Evolutionary conservation across 2,113 vertebrate genomes (phyloP).

Genomic region (Arizona elegans): DNA sequence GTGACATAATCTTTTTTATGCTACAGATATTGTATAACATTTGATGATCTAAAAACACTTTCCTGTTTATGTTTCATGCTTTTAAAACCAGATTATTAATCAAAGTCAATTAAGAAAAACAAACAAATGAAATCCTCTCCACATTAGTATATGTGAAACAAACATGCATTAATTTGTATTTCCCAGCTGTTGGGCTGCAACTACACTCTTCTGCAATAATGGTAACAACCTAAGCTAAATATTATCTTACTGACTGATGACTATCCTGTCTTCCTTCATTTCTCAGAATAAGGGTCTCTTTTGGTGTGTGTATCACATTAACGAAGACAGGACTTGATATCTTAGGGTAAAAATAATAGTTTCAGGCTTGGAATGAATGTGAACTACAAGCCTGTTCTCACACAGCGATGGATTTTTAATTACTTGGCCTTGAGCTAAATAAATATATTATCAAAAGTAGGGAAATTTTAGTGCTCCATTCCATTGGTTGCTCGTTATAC

Average conservation of each 20-base stretch:
- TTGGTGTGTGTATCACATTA: not conserved
- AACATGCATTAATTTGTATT: not conserved
- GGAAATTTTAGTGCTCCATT: not conserved
- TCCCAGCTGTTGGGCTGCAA: not conserved
- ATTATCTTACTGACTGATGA: constrained; percentile 1
- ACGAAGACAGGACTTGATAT: not conserved
- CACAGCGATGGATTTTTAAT: not conserved
- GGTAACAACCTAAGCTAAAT: not conserved
- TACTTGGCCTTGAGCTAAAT: not conserved
- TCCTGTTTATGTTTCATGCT: not conserved
- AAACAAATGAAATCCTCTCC: not conserved
- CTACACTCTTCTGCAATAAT: not conserved
- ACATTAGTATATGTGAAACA: not conserved
- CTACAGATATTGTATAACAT: not conserved
- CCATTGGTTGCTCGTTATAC: not conserved
- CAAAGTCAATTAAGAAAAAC: not conserved
- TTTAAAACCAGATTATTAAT: not conserved
- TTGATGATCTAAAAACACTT: not conserved
- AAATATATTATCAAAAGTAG: not conserved
- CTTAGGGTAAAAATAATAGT: not conserved
- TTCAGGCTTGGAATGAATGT: not conserved
- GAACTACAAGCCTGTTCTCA: not conserved
- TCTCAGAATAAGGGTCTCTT: not conserved
- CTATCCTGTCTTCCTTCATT: not conserved
- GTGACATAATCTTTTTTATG: not conserved